phyloP scores from a whole-genome alignment of 2,888 invertebrate species.

The Lasioglossum villosulum region DNA sequence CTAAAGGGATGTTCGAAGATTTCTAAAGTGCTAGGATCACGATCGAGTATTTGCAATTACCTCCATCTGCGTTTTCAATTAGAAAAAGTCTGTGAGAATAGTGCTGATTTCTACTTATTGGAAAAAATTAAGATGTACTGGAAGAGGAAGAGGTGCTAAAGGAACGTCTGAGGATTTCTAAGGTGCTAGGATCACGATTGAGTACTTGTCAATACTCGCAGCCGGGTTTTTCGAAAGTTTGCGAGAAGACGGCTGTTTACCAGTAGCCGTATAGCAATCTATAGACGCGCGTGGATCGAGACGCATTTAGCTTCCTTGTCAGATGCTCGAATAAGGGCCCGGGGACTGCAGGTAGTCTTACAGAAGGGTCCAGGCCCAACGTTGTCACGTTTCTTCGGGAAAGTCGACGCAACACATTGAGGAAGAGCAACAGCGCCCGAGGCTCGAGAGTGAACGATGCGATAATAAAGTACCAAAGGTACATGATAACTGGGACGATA shows the following conservation, averaged over 20 bases:
- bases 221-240: neutral
- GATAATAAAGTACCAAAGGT: slow-evolving; percentile 49
- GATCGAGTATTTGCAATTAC: too few relatives aligned
- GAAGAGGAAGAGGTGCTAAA: neutral
- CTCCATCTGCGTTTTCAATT: neutral
- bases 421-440: slow-evolving; percentile 53
- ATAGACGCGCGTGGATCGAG: neutral
- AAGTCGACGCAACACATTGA: neutral
- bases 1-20: neutral
- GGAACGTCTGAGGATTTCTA: neutral
- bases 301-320: neutral
- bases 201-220: neutral
- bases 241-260: neutral
- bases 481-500: slow-evolving; percentile 36
- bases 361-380: slow-evolving; percentile 51
- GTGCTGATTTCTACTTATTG: neutral
- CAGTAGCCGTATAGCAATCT: neutral
- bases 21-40: neutral
- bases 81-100: neutral
- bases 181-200: neutral
- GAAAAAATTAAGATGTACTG: neutral
- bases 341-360: slow-evolving; percentile 49
- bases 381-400: slow-evolving; percentile 58
- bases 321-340: slow-evolving; percentile 44
- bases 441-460: slow-evolving; percentile 20